Percentiles rank a stretch among this genome's conserved stretches.
phyloP scores from a whole-genome alignment of 2,113 vertebrate genomes.

The Cyprinus carpio region DNA sequence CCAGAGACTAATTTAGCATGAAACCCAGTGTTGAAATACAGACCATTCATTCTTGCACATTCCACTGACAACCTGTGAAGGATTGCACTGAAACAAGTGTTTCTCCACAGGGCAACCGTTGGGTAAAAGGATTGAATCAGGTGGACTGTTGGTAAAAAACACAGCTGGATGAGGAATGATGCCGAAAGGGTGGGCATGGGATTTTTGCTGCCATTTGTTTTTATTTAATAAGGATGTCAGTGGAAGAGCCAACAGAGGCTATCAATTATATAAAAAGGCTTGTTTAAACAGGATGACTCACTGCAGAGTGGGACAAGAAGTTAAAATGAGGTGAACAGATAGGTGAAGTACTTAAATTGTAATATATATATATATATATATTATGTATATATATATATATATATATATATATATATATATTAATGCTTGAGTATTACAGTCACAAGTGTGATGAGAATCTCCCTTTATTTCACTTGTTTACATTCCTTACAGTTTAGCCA shows the following conservation, averaged over 20 bases:
- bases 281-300: background rate
- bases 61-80: constrained; percentile 54
- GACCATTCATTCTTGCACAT: constrained; percentile 55
- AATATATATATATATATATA: too few relatives aligned
- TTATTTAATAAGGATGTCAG: constrained; percentile 38
- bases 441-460: background rate
- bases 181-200: background rate
- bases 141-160: constrained; percentile 47
- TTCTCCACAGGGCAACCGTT: constrained; percentile 53
- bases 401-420: background rate
- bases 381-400: too few relatives aligned
- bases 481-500: background rate
- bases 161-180: constrained; percentile 47
- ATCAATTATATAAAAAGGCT: constrained; percentile 11
- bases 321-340: background rate
- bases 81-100: constrained; percentile 58
- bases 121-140: constrained; percentile 62
- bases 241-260: background rate
- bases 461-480: constrained; percentile 2
- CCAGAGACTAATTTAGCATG: constrained; percentile 60
- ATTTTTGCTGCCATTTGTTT: constrained; percentile 28
- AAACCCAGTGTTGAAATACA: constrained; percentile 54
- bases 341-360: constrained; percentile 1
- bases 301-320: background rate
- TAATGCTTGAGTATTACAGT: background rate